Evolutionary conservation across 2,888 invertebrate species (phyloP), one percentile per base, ranked within the genome.

Genomic region (Lampropteryx suffumata): DNA sequence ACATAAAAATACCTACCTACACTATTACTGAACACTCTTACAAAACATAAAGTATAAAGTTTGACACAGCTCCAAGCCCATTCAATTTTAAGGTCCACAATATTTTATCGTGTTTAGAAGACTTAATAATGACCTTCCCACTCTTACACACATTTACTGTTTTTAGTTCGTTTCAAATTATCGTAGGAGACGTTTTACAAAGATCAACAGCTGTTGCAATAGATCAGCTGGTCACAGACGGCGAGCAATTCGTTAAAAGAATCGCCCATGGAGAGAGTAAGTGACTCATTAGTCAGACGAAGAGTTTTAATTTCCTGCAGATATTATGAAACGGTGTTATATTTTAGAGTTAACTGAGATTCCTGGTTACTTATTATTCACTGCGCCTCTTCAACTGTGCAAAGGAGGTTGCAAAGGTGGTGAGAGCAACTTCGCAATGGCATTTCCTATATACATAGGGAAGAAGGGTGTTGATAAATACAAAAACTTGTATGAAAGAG

Each of bases 301-400:
- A 28, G 28, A 44, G 17, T 37, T 41, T 46, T 46, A 34, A 39
- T 42, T 42, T 37, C 39, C 30, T 46, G 45, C 27, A 44, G 30
- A 11, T 30, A 39, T 43, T 49, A 55, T 35, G 17, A 45, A 50
- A 40, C 14, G 11, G 30, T 45, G 13, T 50, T 50, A 35, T 27
- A 65, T 82, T 84, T 71, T 83, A 86, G 84, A 70, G 49, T 53
- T 64, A 43, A 28, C 57, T 36, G 33, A 60, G 17, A 67, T 42
- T 27, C 79, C 82, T 1, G 71, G 61, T 39, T 59, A 70, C 29
- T 66, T 86, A 53, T 50, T 76, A 50, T 88, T 88, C 55, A 87
- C 86, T 39, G 86, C 86, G 13, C 86, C 87, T 8, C 84, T 76
- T 59, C 82, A 66, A 65, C 57, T 87, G 8, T 82, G 81, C 57